Conservation (phyloP, 2,888 invertebrate species). For the Temnothorax ravouxi region DNA sequence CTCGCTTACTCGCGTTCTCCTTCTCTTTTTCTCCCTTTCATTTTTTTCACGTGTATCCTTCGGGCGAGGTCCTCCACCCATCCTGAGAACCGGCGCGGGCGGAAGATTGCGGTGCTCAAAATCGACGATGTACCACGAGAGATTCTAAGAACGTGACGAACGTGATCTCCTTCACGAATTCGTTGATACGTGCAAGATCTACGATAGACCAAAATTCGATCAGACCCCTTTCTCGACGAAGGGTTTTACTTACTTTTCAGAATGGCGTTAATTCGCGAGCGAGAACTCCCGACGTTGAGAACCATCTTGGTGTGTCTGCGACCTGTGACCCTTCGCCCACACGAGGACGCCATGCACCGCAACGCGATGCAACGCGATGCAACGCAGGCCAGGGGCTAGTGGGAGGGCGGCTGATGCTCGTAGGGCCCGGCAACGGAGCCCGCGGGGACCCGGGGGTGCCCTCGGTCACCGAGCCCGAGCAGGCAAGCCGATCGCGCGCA, state of each 20-base stretch:
- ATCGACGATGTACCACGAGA: not conserved
- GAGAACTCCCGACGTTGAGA: constrained; percentile 75
- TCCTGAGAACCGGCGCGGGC: constrained; percentile 52
- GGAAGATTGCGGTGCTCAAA: constrained; percentile 62
- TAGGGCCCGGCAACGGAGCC: constrained; percentile 72
- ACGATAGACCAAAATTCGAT: not conserved
- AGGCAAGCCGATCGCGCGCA: constrained; percentile 77
- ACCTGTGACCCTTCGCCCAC: constrained; percentile 85
- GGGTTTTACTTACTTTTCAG: not conserved
- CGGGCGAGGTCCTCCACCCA: constrained; percentile 59
- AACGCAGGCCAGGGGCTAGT: constrained; percentile 77
- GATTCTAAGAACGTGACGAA: not conserved
- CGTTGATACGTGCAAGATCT: not conserved
- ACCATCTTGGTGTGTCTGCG: constrained; percentile 83
- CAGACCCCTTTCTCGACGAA: not conserved
- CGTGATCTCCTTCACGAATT: not conserved
- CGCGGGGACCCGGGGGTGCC: constrained; percentile 74
- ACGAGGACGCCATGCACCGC: constrained; percentile 83
- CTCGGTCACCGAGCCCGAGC: constrained; percentile 82
- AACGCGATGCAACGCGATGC: constrained; percentile 78
- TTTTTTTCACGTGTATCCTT: constrained; percentile 40
- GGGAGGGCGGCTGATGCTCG: constrained; percentile 76
- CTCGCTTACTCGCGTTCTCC: constrained; percentile 12
- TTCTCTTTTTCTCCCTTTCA: constrained; percentile 1
- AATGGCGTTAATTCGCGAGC: not conserved